A percentile compares a stretch with the other conserved stretches of the same genome.
Evolutionary conservation across 2,797 vertebrate species (phyloP).

Genomic region (Bovichtus variegatus): DNA sequence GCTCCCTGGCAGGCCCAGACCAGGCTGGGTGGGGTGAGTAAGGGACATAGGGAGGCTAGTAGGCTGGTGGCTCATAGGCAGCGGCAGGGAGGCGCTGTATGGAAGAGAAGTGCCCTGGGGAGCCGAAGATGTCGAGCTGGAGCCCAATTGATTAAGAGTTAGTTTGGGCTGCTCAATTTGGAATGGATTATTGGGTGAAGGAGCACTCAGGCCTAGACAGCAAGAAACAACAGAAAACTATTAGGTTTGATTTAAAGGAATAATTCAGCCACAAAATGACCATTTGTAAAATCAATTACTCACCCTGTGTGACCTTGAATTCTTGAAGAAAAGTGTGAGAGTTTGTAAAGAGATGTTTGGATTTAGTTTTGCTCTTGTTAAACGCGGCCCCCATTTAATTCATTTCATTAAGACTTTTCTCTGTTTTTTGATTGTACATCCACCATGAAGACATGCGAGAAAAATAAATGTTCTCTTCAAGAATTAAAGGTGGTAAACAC

Average conservation of each 20-base stretch:
- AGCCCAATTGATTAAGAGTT: slow-evolving; percentile 92
- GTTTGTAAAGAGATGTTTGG: too few species aligned
- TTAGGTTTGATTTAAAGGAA: not conserved
- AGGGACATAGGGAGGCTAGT: slow-evolving; percentile 87
- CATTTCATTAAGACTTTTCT: too few species aligned
- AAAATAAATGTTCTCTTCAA: too few species aligned
- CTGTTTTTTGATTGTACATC: too few species aligned
- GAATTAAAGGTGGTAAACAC: too few species aligned
- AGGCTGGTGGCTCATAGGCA: slow-evolving; percentile 89
- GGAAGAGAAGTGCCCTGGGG: slow-evolving; percentile 77
- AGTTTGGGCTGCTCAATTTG: slow-evolving; percentile 88
- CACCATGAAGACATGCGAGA: too few species aligned
- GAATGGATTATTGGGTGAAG: slow-evolving; percentile 92
- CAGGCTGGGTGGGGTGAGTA: slow-evolving; percentile 83
- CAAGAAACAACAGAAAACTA: slow-evolving; percentile 3
- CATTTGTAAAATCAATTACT: too few species aligned
- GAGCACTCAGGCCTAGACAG: slow-evolving; percentile 84
- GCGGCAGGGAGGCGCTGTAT: slow-evolving; percentile 86
- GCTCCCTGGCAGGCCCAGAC: slow-evolving; percentile 78
- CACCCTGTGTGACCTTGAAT: not conserved
- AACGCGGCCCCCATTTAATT: too few species aligned
- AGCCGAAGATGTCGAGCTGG: slow-evolving; percentile 76
- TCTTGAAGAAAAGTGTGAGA: too few species aligned
- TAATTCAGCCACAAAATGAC: too few species aligned
- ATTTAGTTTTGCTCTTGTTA: too few species aligned